A percentile compares a stretch with the other conserved stretches of the same genome.
Conservation (phyloP, 2,797 vertebrate genomes). For the Falco rusticolus region DNA sequence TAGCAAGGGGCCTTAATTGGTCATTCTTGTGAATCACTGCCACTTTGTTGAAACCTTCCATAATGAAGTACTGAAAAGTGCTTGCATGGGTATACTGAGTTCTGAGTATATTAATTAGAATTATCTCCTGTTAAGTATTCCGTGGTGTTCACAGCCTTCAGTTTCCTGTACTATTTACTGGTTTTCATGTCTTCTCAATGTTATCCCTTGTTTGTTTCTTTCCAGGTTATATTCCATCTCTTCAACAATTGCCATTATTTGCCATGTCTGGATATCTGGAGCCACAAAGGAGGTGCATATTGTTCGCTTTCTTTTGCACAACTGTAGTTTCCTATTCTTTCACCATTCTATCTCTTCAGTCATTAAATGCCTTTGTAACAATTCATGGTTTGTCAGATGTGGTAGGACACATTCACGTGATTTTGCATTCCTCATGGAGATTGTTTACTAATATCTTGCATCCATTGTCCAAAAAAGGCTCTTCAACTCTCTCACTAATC, state of each 20-base stretch:
- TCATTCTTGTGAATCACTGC: neutral
- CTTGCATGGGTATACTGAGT: neutral
- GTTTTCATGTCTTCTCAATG: neutral
- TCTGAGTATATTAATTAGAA: neutral
- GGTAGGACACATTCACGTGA: neutral
- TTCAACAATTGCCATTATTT: neutral
- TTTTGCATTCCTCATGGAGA: neutral
- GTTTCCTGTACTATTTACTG: neutral
- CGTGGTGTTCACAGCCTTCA: neutral
- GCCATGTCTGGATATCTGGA: neutral
- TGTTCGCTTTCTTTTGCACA: neutral
- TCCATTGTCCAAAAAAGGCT: neutral
- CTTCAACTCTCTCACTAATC: neutral
- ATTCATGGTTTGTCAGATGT: fast-evolving
- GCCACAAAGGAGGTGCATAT: neutral
- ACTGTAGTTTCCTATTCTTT: neutral
- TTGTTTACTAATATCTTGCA: neutral
- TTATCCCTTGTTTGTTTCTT: neutral
- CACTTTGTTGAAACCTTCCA: neutral
- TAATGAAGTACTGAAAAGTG: neutral
- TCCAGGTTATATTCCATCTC: neutral
- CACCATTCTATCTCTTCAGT: neutral
- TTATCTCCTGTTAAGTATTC: neutral
- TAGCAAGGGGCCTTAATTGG: neutral
- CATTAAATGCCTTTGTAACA: neutral